A percentile compares a stretch with the other conserved stretches of the same genome.
phyloP scores from a whole-genome alignment of 1,140 invertebrate species.

The Halotydeus destructor region DNA sequence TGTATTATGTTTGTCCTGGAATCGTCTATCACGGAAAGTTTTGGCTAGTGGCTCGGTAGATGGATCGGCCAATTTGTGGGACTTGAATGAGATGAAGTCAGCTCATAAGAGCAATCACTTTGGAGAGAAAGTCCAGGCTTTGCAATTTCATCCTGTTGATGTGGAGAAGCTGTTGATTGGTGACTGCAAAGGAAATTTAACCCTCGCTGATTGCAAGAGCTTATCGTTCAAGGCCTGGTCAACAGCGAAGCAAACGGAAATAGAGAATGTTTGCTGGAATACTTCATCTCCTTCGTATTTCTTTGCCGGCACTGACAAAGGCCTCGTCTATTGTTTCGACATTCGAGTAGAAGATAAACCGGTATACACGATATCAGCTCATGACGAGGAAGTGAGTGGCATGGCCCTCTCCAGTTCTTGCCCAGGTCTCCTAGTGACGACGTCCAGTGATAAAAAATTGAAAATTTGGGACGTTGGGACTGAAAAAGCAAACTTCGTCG shows the following conservation, averaged over 20 bases:
- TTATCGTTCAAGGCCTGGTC: conserved; percentile 34
- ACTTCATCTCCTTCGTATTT: conserved; percentile 43
- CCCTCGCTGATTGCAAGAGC: conserved; percentile 4
- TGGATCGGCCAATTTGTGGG: conserved; percentile 71
- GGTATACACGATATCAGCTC: conserved; percentile 53
- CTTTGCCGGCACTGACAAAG: conserved; percentile 52
- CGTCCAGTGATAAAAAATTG: conserved; percentile 44
- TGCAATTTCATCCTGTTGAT: conserved; percentile 44
- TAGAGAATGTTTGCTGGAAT: conserved; percentile 76
- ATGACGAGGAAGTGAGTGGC: conserved; percentile 59
- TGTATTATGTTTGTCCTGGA: conserved; percentile 78
- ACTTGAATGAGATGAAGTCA: conserved; percentile 52
- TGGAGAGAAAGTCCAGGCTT: conserved; percentile 38
- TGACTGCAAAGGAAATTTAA: conserved; percentile 36
- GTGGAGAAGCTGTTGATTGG: conserved; percentile 57
- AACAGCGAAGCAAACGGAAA: conserved; percentile 49
- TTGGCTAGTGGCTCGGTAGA: conserved; percentile 81
- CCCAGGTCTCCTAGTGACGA: conserved; percentile 44
- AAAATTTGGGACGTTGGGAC: conserved; percentile 51
- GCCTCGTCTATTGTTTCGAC: conserved; percentile 56
- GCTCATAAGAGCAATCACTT: conserved; percentile 49
- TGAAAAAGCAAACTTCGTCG: conserved; percentile 23
- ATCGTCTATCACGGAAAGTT: conserved; percentile 50
- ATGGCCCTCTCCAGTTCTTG: conserved; percentile 33
- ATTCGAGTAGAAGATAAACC: conserved; percentile 39